These are phyloP conservation scores for Meandrusa payeni DNA, from an alignment of 2,888 invertebrate genomes.

Conservation along the genomic window DNA sequence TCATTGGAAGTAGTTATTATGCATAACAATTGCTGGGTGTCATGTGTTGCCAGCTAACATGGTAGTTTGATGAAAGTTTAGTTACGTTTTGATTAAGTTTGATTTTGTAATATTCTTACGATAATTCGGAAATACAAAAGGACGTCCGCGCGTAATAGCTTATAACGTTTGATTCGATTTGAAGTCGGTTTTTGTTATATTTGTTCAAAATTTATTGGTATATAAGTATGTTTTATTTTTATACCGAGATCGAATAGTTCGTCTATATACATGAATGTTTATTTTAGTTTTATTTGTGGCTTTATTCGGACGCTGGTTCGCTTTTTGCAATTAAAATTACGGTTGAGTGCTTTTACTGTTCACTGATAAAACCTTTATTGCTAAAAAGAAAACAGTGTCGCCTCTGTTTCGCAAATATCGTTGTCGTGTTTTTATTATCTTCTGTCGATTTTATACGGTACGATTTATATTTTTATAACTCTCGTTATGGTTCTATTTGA, in stretches of 20 bases:
- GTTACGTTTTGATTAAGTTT: too few species aligned
- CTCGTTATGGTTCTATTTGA: neutral
- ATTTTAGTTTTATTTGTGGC: constrained; percentile 6
- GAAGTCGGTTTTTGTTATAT: too few species aligned
- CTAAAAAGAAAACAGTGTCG: constrained; percentile 18
- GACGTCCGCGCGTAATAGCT: too few species aligned
- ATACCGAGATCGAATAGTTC: neutral
- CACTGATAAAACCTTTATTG: constrained; percentile 16
- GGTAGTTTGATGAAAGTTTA: too few species aligned
- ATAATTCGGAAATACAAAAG: too few species aligned
- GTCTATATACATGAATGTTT: neutral
- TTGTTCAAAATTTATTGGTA: constrained; percentile 1
- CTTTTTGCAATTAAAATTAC: constrained; percentile 24
- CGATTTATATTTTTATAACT: constrained; percentile 7
- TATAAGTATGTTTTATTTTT: neutral
- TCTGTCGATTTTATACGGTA: constrained; percentile 4
- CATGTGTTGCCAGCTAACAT: too few species aligned
- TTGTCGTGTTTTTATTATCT: constrained; percentile 13
- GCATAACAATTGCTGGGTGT: too few species aligned
- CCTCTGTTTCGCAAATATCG: constrained; percentile 12
- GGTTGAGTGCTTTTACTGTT: constrained; percentile 18
- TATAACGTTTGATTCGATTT: too few species aligned
- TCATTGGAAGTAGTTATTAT: too few species aligned
- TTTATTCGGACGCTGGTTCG: constrained; percentile 12
- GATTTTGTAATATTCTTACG: too few species aligned